phyloP scores from a whole-genome alignment of 35 echinoderm and acorn worm genomes.

The Lytechinus variegatus region DNA sequence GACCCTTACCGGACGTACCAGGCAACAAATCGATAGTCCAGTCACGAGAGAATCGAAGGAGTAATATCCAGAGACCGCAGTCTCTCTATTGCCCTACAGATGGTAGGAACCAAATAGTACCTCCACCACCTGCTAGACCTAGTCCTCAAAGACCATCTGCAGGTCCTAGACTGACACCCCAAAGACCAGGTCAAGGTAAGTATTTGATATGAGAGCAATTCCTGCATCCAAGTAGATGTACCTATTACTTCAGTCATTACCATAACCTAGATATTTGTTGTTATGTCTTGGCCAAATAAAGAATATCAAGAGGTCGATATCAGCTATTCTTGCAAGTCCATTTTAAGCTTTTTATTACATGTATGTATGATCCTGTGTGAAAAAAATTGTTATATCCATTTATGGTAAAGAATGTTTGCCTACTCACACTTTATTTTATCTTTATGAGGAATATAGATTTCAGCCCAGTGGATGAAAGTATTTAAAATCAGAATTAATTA shows the following conservation, averaged over 20 bases:
- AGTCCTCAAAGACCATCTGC: background rate
- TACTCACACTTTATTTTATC: background rate
- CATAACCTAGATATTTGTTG: background rate
- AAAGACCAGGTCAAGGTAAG: conserved; percentile 27
- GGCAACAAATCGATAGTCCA: background rate
- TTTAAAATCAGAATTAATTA: background rate
- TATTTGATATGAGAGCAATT: background rate
- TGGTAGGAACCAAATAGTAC: conserved; percentile 1
- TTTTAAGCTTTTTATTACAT: background rate
- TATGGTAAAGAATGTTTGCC: background rate
- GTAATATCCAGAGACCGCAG: conserved; percentile 36
- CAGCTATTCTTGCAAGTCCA: background rate
- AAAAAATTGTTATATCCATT: background rate
- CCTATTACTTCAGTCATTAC: background rate
- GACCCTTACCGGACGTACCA: conserved; percentile 31
- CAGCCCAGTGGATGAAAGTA: too few relatives aligned
- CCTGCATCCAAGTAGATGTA: background rate
- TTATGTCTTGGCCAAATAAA: background rate
- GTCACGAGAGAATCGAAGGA: conserved; percentile 34
- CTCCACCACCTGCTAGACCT: conserved; percentile 41
- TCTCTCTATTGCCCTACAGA: conserved; percentile 42
- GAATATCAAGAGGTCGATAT: background rate
- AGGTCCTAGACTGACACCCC: background rate
- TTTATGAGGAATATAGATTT: background rate
- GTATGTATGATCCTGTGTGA: background rate